Percentiles rank a stretch among this genome's conserved stretches.
These are phyloP conservation scores for Crotalus horridus DNA, from an alignment of 2,113 vertebrate genomes.

Conservation along the genomic window DNA sequence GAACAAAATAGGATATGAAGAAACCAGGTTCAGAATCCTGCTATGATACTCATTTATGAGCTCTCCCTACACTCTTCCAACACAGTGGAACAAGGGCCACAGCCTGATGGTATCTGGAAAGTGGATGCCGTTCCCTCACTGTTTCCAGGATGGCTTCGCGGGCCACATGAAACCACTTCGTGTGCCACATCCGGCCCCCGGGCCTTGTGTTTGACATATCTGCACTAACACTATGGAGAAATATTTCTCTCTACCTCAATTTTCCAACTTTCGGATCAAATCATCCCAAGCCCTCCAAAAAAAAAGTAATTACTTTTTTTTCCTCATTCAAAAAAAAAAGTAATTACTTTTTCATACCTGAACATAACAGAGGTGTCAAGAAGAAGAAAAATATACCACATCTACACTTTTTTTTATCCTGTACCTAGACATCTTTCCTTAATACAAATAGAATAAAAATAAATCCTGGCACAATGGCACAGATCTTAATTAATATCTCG, in stretches of 20 bases:
- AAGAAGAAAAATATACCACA: not conserved
- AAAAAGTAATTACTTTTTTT: not conserved
- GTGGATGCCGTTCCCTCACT: too few species aligned
- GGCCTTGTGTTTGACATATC: too few species aligned
- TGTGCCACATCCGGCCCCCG: too few species aligned
- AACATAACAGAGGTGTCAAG: not conserved
- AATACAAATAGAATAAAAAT: not conserved
- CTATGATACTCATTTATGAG: not conserved
- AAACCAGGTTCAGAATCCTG: not conserved
- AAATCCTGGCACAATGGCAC: not conserved
- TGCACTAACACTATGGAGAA: not conserved
- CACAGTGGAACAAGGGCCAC: not conserved
- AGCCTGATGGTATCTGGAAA: not conserved
- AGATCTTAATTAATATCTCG: not conserved
- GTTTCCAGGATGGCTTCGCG: too few species aligned
- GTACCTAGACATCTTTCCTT: not conserved
- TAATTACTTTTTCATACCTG: not conserved
- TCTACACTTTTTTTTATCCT: not conserved
- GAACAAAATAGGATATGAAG: not conserved
- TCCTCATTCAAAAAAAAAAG: not conserved
- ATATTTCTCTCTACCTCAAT: not conserved
- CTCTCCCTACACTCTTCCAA: not conserved
- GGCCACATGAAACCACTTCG: too few species aligned
- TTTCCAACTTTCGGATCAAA: not conserved
- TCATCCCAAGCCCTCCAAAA: not conserved